Evolutionary conservation across 2,888 invertebrate species (phyloP).

Genomic region (Exocentrus adspersus): DNA sequence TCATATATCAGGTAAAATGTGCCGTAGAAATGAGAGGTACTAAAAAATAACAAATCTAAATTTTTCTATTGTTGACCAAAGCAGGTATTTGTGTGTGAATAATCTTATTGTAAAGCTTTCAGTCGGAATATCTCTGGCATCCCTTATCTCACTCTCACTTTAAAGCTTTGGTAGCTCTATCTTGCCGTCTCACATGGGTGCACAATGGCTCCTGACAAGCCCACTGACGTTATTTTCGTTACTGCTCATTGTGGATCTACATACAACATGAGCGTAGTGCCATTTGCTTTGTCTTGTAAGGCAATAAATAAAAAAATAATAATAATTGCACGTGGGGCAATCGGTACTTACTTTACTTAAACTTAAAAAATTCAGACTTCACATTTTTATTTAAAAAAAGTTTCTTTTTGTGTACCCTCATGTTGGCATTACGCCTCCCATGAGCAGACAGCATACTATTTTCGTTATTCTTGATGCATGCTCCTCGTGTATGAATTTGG

Average conservation of each 20-base stretch:
- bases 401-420: no score
- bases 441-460: slow-evolving; percentile 27
- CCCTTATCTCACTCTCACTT: slow-evolving; percentile 53
- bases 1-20: slow-evolving; percentile 55
- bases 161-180: slow-evolving; percentile 45
- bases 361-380: no score
- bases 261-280: neutral
- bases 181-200: slow-evolving; percentile 43
- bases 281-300: no score
- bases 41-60: slow-evolving; percentile 53
- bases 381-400: no score
- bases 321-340: no score
- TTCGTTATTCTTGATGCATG: slow-evolving; percentile 41
- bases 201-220: slow-evolving; percentile 36
- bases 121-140: slow-evolving; percentile 50
- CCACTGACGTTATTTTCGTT: slow-evolving; percentile 37
- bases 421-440: neutral
- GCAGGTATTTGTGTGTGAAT: slow-evolving; percentile 60
- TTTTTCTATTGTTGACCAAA: slow-evolving; percentile 54
- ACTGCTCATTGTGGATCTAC: slow-evolving; percentile 28
- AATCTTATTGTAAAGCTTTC: slow-evolving; percentile 52
- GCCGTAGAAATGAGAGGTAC: slow-evolving; percentile 44
- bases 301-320: no score
- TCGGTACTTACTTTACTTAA: no score
- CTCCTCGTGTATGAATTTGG: slow-evolving; percentile 35